A percentile compares a stretch with the other conserved stretches of the same genome.
Conservation (phyloP, 2,113 vertebrate genomes). For the Equus przewalskii region DNA sequence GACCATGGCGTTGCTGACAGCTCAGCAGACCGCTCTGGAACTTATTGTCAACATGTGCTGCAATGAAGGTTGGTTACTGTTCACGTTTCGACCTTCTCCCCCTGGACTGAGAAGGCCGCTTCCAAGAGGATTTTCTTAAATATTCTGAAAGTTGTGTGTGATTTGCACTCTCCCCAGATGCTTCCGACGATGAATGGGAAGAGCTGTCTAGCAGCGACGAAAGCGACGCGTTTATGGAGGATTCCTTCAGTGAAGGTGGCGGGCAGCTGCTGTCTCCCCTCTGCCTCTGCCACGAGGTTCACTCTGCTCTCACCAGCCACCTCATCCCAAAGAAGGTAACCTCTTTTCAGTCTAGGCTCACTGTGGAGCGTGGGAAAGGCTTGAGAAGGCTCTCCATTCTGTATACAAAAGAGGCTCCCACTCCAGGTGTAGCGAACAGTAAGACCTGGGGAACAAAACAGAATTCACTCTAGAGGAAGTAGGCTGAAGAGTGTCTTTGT, state of each 20-base stretch:
- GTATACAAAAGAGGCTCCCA: background rate
- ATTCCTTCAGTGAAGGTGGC: constrained; percentile 85
- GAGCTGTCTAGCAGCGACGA: constrained; percentile 97
- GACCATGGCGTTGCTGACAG: constrained; percentile 93
- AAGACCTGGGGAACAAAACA: background rate
- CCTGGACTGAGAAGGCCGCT: background rate
- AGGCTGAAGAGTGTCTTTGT: background rate
- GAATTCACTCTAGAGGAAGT: background rate
- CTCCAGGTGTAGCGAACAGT: background rate
- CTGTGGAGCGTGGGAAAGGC: background rate
- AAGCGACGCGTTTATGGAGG: constrained; percentile 93
- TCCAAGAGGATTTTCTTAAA: background rate
- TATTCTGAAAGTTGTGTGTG: background rate
- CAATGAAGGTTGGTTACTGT: constrained; percentile 92
- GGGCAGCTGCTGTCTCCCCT: constrained; percentile 93
- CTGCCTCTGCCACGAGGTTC: constrained; percentile 96
- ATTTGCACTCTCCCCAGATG: constrained; percentile 86
- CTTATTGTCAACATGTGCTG: constrained; percentile 99
- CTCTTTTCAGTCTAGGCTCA: background rate
- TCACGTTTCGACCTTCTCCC: background rate
- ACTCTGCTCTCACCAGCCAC: constrained; percentile 92
- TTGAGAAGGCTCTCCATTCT: background rate
- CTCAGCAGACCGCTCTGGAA: constrained; percentile 98
- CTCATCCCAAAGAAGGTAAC: constrained; percentile 95
- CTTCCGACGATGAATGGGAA: constrained; percentile 97